These are phyloP conservation scores for Isotomurus palustris DNA, from an alignment of 2,888 invertebrate species.

Conservation along the genomic window DNA sequence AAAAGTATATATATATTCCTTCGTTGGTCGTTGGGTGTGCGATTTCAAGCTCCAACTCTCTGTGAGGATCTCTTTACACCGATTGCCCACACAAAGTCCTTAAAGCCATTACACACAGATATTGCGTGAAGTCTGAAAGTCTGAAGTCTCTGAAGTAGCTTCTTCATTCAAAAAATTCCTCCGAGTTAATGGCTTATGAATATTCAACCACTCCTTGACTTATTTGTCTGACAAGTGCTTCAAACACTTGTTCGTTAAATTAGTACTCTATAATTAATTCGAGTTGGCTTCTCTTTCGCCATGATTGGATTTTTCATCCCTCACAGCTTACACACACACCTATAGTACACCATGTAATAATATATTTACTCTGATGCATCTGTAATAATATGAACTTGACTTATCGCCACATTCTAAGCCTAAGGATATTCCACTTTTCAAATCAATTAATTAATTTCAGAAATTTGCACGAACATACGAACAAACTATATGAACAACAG, in stretches of 20 bases:
- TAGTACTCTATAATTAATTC: not conserved
- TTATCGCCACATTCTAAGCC: too few relatives aligned
- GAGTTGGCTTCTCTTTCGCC: not conserved
- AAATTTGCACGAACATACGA: too few relatives aligned
- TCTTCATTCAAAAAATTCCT: too few relatives aligned
- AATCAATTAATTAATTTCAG: too few relatives aligned
- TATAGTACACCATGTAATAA: not conserved
- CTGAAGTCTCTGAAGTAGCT: too few relatives aligned
- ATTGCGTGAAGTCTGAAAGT: too few relatives aligned
- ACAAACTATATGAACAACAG: too few relatives aligned
- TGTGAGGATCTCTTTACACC: not conserved
- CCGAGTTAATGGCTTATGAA: conserved; percentile 1
- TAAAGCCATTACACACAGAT: too few relatives aligned
- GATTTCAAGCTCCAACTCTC: not conserved
- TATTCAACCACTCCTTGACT: conserved; percentile 3
- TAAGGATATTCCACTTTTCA: too few relatives aligned
- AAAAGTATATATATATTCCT: too few relatives aligned
- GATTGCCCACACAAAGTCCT: not conserved
- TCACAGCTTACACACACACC: not conserved
- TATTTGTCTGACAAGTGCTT: not conserved
- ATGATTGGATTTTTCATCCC: not conserved
- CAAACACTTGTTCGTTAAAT: not conserved
- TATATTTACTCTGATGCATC: not conserved
- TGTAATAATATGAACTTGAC: too few relatives aligned
- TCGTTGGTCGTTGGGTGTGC: too few relatives aligned